Evolutionary conservation across 2,797 vertebrate genomes (phyloP).

Genomic region (Platyrinchus mystaceus): DNA sequence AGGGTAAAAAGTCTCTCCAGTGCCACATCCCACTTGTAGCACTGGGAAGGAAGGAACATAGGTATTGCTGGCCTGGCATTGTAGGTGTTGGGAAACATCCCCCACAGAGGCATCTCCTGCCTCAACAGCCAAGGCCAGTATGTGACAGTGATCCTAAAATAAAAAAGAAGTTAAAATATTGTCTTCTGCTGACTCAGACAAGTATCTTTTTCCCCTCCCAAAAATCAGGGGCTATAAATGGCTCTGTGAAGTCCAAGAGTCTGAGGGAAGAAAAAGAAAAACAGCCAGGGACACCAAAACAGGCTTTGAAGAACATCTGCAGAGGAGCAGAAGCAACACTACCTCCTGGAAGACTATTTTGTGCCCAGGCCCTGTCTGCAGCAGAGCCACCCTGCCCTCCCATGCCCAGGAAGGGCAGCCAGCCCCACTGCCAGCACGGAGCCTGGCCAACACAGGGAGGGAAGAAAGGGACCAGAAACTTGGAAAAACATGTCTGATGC

Average conservation of each 20-base stretch:
- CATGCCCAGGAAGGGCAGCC: background rate
- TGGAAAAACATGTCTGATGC: background rate
- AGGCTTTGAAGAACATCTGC: background rate
- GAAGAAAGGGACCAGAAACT: background rate
- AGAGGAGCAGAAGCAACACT: background rate
- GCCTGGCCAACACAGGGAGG: background rate
- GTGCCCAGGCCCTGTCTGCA: background rate
- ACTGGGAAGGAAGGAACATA: background rate
- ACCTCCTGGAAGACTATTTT: background rate
- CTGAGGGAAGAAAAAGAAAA: background rate
- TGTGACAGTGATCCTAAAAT: background rate
- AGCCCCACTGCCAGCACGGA: background rate
- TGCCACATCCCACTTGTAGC: background rate
- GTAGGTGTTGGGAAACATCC: background rate
- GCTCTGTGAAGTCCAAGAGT: background rate
- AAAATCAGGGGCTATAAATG: background rate
- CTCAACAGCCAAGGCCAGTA: background rate
- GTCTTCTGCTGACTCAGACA: background rate
- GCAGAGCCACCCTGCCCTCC: background rate
- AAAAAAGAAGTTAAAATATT: background rate
- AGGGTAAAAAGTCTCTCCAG: background rate
- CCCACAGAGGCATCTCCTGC: background rate
- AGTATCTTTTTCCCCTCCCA: background rate
- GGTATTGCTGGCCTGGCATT: rapidly evolving
- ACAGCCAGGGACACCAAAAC: background rate